Evolutionary conservation across 1,140 invertebrate genomes (phyloP).

Genomic region (Zaprionus ornatus): DNA sequence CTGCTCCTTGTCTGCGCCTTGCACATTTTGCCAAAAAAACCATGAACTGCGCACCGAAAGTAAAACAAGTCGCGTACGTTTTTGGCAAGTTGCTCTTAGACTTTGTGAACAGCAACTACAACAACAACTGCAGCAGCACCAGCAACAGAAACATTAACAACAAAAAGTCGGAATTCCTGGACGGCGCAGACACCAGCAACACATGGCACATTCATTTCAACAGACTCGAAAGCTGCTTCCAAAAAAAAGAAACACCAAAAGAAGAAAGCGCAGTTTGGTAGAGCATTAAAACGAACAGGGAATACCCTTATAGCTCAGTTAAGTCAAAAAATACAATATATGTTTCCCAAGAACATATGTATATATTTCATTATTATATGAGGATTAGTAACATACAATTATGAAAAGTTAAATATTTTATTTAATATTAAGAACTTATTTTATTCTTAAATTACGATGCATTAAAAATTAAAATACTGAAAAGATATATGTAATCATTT

Average conservation of each 20-base stretch:
- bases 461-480: too few relatives aligned
- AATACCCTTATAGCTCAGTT: too few relatives aligned
- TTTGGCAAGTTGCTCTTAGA: constrained; percentile 20
- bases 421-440: too few relatives aligned
- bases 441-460: too few relatives aligned
- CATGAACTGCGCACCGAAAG: background rate
- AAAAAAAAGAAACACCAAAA: background rate
- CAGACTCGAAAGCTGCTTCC: constrained; percentile 15
- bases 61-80: constrained; percentile 45
- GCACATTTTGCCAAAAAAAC: background rate
- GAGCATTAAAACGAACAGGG: background rate
- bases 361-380: too few relatives aligned
- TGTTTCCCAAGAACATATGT: too few relatives aligned
- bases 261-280: background rate
- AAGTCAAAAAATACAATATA: too few relatives aligned
- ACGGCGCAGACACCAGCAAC: constrained; percentile 43
- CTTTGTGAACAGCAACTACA: constrained; percentile 3
- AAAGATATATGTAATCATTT: too few relatives aligned
- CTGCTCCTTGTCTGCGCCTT: constrained; percentile 47
- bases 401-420: too few relatives aligned
- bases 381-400: too few relatives aligned
- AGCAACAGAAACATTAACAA: background rate
- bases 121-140: background rate
- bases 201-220: constrained; percentile 57
- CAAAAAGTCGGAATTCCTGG: constrained; percentile 58